Base-by-base conservation (phyloP, 1,140 invertebrate species). In the Diabrotica virgifera region DNA sequence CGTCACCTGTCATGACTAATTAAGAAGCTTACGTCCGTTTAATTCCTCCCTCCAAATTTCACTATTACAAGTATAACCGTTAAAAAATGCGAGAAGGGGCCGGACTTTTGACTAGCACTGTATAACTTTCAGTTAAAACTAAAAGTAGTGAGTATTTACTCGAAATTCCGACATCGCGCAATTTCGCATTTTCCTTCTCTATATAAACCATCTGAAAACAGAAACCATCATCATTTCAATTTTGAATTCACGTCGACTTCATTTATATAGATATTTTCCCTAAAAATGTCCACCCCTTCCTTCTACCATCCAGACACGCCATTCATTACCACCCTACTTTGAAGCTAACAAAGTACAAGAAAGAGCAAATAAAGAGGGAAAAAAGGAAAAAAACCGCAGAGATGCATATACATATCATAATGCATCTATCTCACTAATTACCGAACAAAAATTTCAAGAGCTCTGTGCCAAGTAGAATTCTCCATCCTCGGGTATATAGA, bases 401-500 rank as follows among this genome's bases (percentile, higher is more conserved):
- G 40, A 46, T 46, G 40, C 40, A 46, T 46, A 46, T 46, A 46
- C 3, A n/a, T 46, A 46, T 46, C 40, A 46, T 46, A 46, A 46
- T 46, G 40, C 40, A 46, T 46, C 40, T 46, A 46, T 46, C 40
- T 46, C 40, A 46, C 40, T 46, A 46, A 46, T 46, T 46, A 46
- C 40, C 40, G 40, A 3, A 46, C 40, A 46, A 46, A 24, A n/a
- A 46, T 46, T 46, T 46, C 40, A n/a, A 46, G 40, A 46, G 40
- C 54, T 36, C n/a, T 38, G 2, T 58, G 10, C 13, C 36, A 37
- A 58, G 12, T 38, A 14, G 36, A n/a, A 56, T 35, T 7, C 36
- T 13, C 24, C 40, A 46, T 46, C 40, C 40, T 46, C 40, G 2
- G 3, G 24, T 24, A 24, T 24, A 24, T 4, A 24, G 24, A 24